Evolutionary conservation across 2,888 invertebrate genomes (phyloP).

Genomic region (Thecophora atra): DNA sequence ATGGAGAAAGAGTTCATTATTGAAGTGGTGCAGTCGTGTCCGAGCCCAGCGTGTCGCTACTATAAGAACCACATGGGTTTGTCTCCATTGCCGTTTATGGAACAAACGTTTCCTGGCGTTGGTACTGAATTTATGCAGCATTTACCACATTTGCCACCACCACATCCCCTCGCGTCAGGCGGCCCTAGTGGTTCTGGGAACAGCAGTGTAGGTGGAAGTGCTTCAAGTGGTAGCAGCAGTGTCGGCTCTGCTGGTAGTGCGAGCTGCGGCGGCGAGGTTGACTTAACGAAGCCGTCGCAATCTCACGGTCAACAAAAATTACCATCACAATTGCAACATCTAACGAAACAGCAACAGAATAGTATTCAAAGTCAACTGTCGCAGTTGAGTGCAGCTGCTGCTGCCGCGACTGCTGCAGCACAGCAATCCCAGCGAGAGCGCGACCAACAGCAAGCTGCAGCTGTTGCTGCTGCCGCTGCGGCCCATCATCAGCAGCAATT

Average conservation of each 20-base stretch:
- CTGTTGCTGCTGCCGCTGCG: slow-evolving; percentile 53
- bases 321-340: slow-evolving; percentile 59
- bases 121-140: slow-evolving; percentile 77
- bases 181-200: slow-evolving; percentile 41
- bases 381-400: slow-evolving; percentile 52
- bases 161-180: slow-evolving; percentile 41
- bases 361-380: slow-evolving; percentile 62
- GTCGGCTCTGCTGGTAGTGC: slow-evolving; percentile 44
- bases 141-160: slow-evolving; percentile 65
- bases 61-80: slow-evolving; percentile 83
- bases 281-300: slow-evolving; percentile 57
- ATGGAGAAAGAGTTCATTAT: slow-evolving; percentile 92
- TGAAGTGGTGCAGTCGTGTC: slow-evolving; percentile 88
- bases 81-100: slow-evolving; percentile 65
- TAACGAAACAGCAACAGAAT: slow-evolving; percentile 62
- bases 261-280: slow-evolving; percentile 57
- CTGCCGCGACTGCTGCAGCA: slow-evolving; percentile 26
- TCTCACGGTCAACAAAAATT: slow-evolving; percentile 45
- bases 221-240: slow-evolving; percentile 42
- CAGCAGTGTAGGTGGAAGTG: slow-evolving; percentile 45
- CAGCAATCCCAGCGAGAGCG: slow-evolving; percentile 27
- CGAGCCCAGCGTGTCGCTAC: slow-evolving; percentile 86
- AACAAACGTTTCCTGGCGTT: slow-evolving; percentile 63
- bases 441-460: slow-evolving; percentile 44
- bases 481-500: slow-evolving; percentile 59